These are phyloP conservation scores for Carabus problematicus DNA, from an alignment of 2,888 invertebrate species.

Conservation along the genomic window DNA sequence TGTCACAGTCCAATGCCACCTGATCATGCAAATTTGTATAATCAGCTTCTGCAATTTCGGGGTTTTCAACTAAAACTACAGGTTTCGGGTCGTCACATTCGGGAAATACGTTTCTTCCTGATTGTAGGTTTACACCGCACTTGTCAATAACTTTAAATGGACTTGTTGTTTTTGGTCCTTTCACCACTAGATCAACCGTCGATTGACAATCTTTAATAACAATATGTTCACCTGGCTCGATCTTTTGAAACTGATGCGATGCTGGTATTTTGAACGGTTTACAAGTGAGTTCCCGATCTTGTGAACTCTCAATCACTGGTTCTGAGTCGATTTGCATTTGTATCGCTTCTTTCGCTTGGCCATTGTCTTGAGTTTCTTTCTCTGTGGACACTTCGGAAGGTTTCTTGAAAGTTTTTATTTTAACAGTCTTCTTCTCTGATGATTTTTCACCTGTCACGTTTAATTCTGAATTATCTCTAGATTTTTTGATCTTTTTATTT, in stretches of 20 bases:
- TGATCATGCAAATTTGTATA: no score
- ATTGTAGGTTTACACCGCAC: no score
- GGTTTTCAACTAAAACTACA: no score
- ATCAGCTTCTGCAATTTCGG: no score
- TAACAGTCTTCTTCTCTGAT: slow-evolving; percentile 42
- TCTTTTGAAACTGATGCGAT: slow-evolving; percentile 8
- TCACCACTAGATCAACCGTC: background rate
- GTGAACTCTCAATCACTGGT: slow-evolving; percentile 67
- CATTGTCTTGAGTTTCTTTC: slow-evolving; percentile 16
- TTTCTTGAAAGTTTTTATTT: slow-evolving; percentile 43
- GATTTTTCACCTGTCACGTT: background rate
- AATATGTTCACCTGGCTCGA: slow-evolving; percentile 22
- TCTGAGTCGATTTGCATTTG: slow-evolving; percentile 52
- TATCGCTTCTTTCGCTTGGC: slow-evolving; percentile 16
- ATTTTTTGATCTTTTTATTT: background rate
- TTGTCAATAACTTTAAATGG: background rate
- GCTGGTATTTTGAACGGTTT: slow-evolving; percentile 27
- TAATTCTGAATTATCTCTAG: background rate
- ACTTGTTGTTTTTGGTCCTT: background rate
- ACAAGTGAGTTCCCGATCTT: slow-evolving; percentile 55
- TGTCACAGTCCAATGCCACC: no score
- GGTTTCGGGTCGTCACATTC: no score
- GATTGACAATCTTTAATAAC: background rate
- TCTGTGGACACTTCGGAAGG: slow-evolving; percentile 11
- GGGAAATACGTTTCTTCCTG: no score